Evolutionary conservation across 2,888 invertebrate genomes (phyloP), one percentile per base, ranked within the genome.

Genomic region (Ophion ventricosus): DNA sequence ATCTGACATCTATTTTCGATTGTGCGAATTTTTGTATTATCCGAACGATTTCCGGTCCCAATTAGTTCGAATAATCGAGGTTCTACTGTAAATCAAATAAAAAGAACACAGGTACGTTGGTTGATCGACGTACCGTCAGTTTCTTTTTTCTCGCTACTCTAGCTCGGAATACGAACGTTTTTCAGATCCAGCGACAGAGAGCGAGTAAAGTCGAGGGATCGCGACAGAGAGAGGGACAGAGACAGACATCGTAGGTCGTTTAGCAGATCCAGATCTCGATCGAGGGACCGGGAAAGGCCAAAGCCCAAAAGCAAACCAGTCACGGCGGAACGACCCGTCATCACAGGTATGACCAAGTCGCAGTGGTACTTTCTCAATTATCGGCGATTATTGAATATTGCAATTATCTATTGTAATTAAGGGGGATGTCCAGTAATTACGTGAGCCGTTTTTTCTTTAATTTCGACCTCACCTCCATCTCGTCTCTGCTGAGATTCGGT

Each of bases 221-320:
- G 94, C 83, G 93, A 93, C 54, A 91, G 93, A 56, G 93, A 94
- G 92, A 94, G 72, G 89, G 95, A 88, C 29, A 89, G 94, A 76
- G 93, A 95, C 8, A 92, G 94, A 80, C 94, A 94, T 49, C 92
- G 95, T 87, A 90, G 94, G 92, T 91, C 94, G 86, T 93, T 94
- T 91, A 90, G 92, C 88, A 90, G 93, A 90, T 91, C 94, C 88
- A 90, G 94, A 92, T 90, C 94, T 85, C 89, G 94, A 91, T 92
- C 94, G 90, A 88, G 93, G 89, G 92, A 94, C 92, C 93, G 90
- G 82, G 94, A 92, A 88, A 93, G 94, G 83, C 94, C 94, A 23
- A 91, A 91, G 85, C 91, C 93, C 0, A 93, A 93, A 83, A 90
- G 91, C 1, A 93, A 93, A 83, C 90, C 91, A 25, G 85, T 88